Evolutionary conservation across 2,797 vertebrate genomes (phyloP).

Genomic region (Tinamus major): DNA sequence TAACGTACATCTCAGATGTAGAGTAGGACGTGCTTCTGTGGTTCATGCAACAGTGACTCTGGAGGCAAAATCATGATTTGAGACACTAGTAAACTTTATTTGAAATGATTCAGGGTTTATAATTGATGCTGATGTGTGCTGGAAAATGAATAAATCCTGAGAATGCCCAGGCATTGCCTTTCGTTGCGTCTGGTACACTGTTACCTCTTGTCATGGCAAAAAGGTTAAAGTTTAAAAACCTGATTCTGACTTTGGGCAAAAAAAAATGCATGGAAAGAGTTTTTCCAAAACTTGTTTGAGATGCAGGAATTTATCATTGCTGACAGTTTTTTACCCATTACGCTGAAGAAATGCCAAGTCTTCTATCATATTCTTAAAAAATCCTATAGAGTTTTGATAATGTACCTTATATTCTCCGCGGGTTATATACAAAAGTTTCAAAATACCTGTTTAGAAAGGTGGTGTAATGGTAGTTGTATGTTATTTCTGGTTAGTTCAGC

Average conservation of each 20-base stretch:
- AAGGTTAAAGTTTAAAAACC: background rate
- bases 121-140: background rate
- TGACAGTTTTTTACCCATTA: background rate
- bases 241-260: background rate
- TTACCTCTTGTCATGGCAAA: background rate
- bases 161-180: background rate
- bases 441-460: rapidly evolving
- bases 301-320: background rate
- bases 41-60: background rate
- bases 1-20: background rate
- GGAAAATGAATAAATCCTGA: background rate
- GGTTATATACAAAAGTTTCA: background rate
- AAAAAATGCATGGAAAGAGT: background rate
- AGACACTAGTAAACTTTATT: background rate
- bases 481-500: background rate
- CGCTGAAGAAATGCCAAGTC: background rate
- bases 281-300: background rate
- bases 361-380: background rate
- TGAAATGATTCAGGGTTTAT: background rate
- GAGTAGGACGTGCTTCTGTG: background rate
- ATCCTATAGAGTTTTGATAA: background rate
- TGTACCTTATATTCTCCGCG: background rate
- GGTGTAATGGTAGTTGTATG: background rate
- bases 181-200: rapidly evolving
- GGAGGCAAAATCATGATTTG: background rate